Conservation (phyloP, 2,888 invertebrate genomes). For the Lagria hirta region DNA sequence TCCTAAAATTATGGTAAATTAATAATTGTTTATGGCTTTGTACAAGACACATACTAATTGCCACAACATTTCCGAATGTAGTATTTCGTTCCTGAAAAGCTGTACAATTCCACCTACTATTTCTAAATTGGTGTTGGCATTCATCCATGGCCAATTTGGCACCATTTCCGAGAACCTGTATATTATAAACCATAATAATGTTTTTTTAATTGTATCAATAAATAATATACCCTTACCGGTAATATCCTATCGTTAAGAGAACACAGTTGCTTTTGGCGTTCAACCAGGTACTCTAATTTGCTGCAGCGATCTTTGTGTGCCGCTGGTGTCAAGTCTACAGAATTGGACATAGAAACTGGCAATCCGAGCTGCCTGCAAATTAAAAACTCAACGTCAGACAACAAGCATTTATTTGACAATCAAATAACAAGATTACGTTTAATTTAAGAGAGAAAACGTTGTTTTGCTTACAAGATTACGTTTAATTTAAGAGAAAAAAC, state of each 20-base stretch:
- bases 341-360: conserved; percentile 46
- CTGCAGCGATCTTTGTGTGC: conserved; percentile 69
- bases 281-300: conserved; percentile 68
- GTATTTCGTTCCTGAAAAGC: conserved; percentile 68
- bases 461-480: no score
- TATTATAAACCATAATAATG: no score
- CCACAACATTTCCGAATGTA: conserved; percentile 80
- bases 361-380: conserved; percentile 54
- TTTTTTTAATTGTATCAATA: conserved; percentile 7
- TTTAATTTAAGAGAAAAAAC: no score
- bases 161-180: conserved; percentile 75
- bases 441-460: no score
- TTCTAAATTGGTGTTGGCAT: conserved; percentile 86
- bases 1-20: conserved; percentile 57
- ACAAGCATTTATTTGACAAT: conserved; percentile 1
- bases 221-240: conserved; percentile 56
- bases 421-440: no score
- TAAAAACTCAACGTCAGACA: background rate
- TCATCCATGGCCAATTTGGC: conserved; percentile 85
- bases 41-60: conserved; percentile 82
- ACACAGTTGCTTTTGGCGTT: conserved; percentile 75
- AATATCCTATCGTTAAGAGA: conserved; percentile 70
- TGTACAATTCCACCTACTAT: conserved; percentile 89
- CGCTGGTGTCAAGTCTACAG: conserved; percentile 47
- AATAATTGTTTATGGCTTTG: background rate